Percentiles rank a stretch among this genome's conserved stretches.
These are phyloP conservation scores for Rhagonycha lutea DNA, from an alignment of 2,888 invertebrate species.

Conservation along the genomic window DNA sequence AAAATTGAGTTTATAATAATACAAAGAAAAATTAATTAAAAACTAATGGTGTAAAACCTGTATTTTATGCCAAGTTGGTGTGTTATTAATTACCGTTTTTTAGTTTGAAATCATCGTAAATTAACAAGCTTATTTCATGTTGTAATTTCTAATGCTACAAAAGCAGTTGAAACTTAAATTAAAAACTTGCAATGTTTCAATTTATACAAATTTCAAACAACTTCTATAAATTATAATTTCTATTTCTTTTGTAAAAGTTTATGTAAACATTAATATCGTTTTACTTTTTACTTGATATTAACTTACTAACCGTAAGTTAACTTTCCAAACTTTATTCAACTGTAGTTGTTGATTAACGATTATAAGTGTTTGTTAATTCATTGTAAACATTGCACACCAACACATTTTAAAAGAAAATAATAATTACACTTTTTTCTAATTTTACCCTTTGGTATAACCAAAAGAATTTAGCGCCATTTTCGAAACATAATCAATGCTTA, in stretches of 20 bases:
- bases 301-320: background rate
- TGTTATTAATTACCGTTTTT: background rate
- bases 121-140: background rate
- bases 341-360: background rate
- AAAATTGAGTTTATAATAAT: background rate
- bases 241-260: background rate
- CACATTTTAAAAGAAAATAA: background rate
- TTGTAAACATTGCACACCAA: background rate
- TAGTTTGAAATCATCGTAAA: background rate
- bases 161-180: background rate
- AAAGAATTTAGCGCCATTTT: too few relatives aligned
- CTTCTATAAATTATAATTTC: background rate
- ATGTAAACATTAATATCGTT: background rate
- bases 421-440: too few relatives aligned
- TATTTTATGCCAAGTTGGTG: background rate
- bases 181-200: background rate
- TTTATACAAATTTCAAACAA: background rate
- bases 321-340: background rate
- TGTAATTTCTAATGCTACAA: background rate
- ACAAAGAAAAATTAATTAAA: background rate
- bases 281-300: background rate
- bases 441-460: too few relatives aligned
- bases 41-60: background rate
- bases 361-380: background rate
- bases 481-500: too few relatives aligned